Conservation (phyloP, 2,113 vertebrate species). For the Pollachius pollachius region DNA sequence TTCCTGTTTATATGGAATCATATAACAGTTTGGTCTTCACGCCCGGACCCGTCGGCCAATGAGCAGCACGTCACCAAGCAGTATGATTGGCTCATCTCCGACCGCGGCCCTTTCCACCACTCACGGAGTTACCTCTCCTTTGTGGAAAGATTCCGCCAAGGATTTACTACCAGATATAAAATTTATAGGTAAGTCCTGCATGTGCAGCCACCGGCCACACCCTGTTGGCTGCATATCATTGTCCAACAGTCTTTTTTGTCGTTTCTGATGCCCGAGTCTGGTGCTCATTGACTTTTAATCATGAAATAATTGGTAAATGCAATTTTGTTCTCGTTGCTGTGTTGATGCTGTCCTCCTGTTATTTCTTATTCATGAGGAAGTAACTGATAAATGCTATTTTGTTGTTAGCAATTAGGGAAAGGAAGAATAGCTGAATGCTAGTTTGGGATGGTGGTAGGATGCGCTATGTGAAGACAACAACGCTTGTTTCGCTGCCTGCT, state of each 20-base stretch:
- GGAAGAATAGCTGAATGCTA: too few relatives aligned
- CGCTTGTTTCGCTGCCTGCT: conserved; percentile 17
- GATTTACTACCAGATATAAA: conserved; percentile 99
- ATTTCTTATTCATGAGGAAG: too few relatives aligned
- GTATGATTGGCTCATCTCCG: conserved; percentile 99
- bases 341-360: too few relatives aligned
- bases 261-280: neutral
- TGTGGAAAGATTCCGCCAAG: conserved; percentile 99
- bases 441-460: too few relatives aligned
- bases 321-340: too few relatives aligned
- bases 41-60: conserved; percentile 89
- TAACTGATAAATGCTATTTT: too few relatives aligned
- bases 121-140: conserved; percentile 99
- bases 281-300: neutral
- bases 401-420: too few relatives aligned
- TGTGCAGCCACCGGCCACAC: neutral
- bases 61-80: conserved; percentile 99
- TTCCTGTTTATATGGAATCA: conserved; percentile 99
- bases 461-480: too few relatives aligned
- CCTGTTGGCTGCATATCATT: neutral
- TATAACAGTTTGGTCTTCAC: conserved; percentile 97
- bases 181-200: conserved; percentile 92
- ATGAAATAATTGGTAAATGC: too few relatives aligned
- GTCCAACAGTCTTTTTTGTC: neutral
- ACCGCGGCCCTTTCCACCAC: conserved; percentile 99